phyloP scores from a whole-genome alignment of 2,888 invertebrate species.

The Disparrhopalites patrizii region DNA sequence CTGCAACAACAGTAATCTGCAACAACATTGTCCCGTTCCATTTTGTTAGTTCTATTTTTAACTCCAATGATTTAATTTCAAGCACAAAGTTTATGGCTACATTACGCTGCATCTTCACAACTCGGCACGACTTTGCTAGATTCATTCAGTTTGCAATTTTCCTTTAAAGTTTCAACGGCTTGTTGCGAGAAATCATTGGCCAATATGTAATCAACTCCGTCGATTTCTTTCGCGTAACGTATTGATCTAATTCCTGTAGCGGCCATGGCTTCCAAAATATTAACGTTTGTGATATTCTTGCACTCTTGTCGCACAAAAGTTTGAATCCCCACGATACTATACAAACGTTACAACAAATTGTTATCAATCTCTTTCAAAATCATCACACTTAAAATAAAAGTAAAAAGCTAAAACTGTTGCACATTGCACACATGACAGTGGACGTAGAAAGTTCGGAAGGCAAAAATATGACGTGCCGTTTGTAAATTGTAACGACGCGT shows the following conservation, averaged over 20 bases:
- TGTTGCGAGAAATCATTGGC: slow-evolving; percentile 84
- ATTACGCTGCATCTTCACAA: slow-evolving; percentile 83
- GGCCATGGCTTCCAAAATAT: slow-evolving; percentile 58
- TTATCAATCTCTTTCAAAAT: not conserved
- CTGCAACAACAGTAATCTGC: slow-evolving; percentile 78
- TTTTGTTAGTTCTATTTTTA: not conserved
- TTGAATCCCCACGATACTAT: slow-evolving; percentile 40
- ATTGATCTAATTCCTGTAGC: slow-evolving; percentile 95
- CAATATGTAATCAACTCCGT: slow-evolving; percentile 71
- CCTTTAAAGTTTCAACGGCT: slow-evolving; percentile 81
- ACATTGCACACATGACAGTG: no score
- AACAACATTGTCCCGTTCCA: no score
- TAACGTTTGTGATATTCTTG: not conserved
- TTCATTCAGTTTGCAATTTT: slow-evolving; percentile 71
- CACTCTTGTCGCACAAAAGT: slow-evolving; percentile 33
- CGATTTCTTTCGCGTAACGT: slow-evolving; percentile 91
- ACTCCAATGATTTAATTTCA: no score
- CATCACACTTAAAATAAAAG: not conserved
- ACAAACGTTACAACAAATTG: slow-evolving; percentile 9
- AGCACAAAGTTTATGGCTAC: not conserved
- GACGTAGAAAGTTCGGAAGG: no score
- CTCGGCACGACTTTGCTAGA: slow-evolving; percentile 71
- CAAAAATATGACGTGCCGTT: no score
- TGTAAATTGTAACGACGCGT: no score
- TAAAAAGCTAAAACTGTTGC: not conserved